These are phyloP conservation scores for Chloroceryle aenea DNA, from an alignment of 2,113 vertebrate genomes.

Conservation along the genomic window DNA sequence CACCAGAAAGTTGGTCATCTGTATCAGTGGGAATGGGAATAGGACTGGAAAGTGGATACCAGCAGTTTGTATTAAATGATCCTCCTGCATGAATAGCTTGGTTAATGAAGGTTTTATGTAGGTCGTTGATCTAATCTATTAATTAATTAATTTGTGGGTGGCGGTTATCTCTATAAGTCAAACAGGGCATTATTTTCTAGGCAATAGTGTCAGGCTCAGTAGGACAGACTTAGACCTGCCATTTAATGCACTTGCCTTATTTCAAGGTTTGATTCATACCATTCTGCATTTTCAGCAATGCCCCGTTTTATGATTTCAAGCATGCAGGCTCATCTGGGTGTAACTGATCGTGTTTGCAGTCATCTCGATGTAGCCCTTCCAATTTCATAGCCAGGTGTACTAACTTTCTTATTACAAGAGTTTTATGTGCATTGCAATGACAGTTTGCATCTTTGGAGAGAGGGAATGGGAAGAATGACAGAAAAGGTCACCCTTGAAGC, in stretches of 20 bases:
- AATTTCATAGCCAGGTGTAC: not conserved
- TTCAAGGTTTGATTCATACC: not conserved
- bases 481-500: not conserved
- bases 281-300: not conserved
- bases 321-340: not conserved
- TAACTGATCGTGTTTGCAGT: not conserved
- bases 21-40: not conserved
- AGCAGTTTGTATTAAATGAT: not conserved
- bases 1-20: not conserved
- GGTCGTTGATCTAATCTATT: not conserved
- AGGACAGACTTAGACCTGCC: not conserved
- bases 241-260: not conserved
- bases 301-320: not conserved
- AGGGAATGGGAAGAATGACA: not conserved
- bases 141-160: not conserved
- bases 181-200: not conserved
- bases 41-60: not conserved
- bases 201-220: not conserved
- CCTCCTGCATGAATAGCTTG: accelerated
- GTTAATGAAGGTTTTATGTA: not conserved
- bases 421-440: not conserved
- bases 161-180: not conserved
- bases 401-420: not conserved
- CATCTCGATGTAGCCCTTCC: not conserved
- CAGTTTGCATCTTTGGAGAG: not conserved